phyloP scores from a whole-genome alignment of 1,140 invertebrate genomes.

The Dendroctonus ponderosae region DNA sequence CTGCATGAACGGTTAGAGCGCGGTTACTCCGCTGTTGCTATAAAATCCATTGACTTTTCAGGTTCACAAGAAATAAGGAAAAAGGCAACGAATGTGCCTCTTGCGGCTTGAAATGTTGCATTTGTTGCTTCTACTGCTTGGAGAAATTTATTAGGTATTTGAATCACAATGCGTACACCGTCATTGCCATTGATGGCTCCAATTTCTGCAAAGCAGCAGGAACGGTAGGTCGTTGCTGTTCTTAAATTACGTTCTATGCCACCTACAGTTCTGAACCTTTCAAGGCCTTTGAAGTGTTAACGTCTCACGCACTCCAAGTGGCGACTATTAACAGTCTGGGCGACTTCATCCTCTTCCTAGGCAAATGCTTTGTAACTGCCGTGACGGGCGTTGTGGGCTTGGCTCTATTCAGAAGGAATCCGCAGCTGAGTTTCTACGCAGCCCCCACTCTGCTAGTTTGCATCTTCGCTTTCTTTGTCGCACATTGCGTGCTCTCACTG shows the following conservation, averaged over 20 bases:
- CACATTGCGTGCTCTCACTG: conserved; percentile 88
- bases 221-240: conserved; percentile 58
- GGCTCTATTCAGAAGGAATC: conserved; percentile 70
- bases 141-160: conserved; percentile 89
- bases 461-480: conserved; percentile 88
- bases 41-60: conserved; percentile 40
- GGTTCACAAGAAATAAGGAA: conserved; percentile 62
- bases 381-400: conserved; percentile 71
- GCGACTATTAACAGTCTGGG: conserved; percentile 91
- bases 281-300: conserved; percentile 82
- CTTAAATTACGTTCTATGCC: neutral
- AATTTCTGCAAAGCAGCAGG: conserved; percentile 79
- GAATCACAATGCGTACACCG: conserved; percentile 91
- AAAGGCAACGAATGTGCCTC: conserved; percentile 71
- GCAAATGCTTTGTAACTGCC: conserved; percentile 85
- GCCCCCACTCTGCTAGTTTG: conserved; percentile 84
- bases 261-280: conserved; percentile 30
- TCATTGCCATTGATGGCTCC: conserved; percentile 81
- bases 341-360: conserved; percentile 91
- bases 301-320: conserved; percentile 82
- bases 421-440: conserved; percentile 75
- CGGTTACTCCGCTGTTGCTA: too few relatives aligned
- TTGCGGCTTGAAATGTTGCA: conserved; percentile 78
- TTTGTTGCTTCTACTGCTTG: conserved; percentile 85
- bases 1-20: conserved; percentile 70